phyloP scores from a whole-genome alignment of 2,888 invertebrate genomes.

The Vanessa cardui region DNA sequence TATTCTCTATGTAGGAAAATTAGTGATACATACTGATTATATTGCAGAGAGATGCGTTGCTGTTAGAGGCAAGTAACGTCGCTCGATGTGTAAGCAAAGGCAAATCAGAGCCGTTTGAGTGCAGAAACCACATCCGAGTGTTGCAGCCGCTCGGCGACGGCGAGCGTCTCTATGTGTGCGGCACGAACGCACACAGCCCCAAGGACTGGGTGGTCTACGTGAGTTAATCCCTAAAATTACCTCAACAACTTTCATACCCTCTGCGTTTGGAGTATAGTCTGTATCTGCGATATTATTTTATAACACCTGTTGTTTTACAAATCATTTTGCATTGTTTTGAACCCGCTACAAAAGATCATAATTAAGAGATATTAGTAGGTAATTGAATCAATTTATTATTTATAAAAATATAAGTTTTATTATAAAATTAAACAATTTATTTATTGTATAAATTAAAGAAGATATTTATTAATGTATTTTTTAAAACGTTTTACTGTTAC shows the following conservation, averaged over 20 bases:
- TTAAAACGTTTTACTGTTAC: no score
- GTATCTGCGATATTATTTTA: constrained; percentile 31
- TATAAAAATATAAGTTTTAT: no score
- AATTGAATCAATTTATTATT: no score
- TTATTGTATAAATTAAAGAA: no score
- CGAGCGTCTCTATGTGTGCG: constrained; percentile 84
- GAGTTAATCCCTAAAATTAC: constrained; percentile 24
- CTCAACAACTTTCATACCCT: constrained; percentile 33
- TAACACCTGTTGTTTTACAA: constrained; percentile 30
- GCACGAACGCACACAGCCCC: constrained; percentile 85
- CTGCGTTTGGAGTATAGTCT: constrained; percentile 33
- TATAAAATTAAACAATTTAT: no score
- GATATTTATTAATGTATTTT: no score
- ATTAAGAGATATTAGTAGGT: constrained; percentile 10
- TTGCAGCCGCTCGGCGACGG: constrained; percentile 86
- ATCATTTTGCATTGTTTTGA: constrained; percentile 17
- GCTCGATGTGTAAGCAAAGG: constrained; percentile 85
- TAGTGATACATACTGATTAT: constrained; percentile 23
- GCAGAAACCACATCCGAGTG: constrained; percentile 85
- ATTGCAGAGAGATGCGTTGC: constrained; percentile 79
- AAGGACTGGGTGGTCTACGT: constrained; percentile 75
- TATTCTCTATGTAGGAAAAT: constrained; percentile 10
- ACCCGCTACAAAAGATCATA: constrained; percentile 6
- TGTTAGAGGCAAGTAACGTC: constrained; percentile 83
- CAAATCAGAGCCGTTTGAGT: constrained; percentile 85